These are phyloP conservation scores for Catharus bicknelli DNA, from an alignment of 2,113 vertebrate species.

Conservation along the genomic window DNA sequence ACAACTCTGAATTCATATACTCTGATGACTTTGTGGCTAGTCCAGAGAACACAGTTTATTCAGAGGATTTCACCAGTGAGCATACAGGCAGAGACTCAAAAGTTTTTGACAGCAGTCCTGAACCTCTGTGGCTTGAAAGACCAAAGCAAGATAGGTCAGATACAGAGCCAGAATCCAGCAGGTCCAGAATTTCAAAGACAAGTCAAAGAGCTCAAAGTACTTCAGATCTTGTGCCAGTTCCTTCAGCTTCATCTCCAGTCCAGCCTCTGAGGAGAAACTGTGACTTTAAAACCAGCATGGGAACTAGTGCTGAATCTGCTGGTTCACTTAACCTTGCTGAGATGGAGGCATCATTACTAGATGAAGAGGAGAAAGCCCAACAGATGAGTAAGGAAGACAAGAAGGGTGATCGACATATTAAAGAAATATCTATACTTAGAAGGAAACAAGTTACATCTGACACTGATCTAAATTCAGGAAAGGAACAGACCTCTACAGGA, in stretches of 20 bases:
- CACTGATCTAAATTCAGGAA: background rate
- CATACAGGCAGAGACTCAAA: constrained; percentile 57
- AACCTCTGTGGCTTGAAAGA: constrained; percentile 37
- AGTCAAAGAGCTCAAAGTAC: constrained; percentile 40
- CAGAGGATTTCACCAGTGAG: constrained; percentile 83
- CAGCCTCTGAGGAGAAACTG: constrained; percentile 63
- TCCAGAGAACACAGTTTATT: constrained; percentile 68
- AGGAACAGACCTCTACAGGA: constrained; percentile 33
- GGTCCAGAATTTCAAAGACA: constrained; percentile 44
- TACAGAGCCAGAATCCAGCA: constrained; percentile 25
- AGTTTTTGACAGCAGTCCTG: constrained; percentile 65
- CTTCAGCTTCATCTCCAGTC: constrained; percentile 78
- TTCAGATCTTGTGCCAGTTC: constrained; percentile 69
- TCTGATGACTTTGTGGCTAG: constrained; percentile 71
- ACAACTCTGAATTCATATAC: constrained; percentile 55
- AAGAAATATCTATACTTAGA: background rate
- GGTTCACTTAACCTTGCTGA: background rate
- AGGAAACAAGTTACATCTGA: background rate
- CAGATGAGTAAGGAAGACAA: background rate
- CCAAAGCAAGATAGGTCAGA: constrained; percentile 39
- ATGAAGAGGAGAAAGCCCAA: background rate
- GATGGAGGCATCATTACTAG: background rate
- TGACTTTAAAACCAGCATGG: constrained; percentile 51
- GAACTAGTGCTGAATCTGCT: constrained; percentile 64
- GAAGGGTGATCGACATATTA: background rate